Evolutionary conservation across 2,113 vertebrate genomes (phyloP).

Genomic region (Pseudorhombus dupliciocellatus): DNA sequence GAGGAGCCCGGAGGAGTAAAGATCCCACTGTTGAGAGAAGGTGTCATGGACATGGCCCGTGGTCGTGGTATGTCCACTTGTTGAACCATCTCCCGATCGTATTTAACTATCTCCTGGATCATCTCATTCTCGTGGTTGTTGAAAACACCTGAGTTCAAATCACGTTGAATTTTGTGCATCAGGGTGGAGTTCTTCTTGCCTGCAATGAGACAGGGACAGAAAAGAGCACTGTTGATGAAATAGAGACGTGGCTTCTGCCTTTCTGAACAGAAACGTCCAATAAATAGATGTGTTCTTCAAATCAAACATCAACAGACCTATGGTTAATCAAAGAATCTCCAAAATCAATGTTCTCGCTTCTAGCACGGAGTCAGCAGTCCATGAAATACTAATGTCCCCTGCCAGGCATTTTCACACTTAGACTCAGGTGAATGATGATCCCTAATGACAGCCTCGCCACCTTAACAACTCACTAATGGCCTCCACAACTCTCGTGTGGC

Average conservation of each 20-base stretch:
- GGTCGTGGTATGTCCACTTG: constrained; percentile 88
- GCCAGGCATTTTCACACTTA: not conserved
- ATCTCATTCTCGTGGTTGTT: constrained; percentile 99
- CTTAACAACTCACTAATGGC: not conserved
- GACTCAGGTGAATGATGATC: constrained; percentile 3
- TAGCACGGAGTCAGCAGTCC: too few relatives aligned
- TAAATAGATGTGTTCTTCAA: too few relatives aligned
- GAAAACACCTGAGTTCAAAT: constrained; percentile 95
- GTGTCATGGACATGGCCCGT: constrained; percentile 82
- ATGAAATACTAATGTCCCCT: not conserved
- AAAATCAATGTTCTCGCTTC: too few relatives aligned
- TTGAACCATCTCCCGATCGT: constrained; percentile 97
- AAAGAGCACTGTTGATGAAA: constrained; percentile 1
- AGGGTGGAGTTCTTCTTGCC: constrained; percentile 98
- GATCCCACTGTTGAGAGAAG: constrained; percentile 60
- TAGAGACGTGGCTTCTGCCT: not conserved
- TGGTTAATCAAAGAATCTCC: too few relatives aligned
- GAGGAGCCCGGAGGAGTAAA: constrained; percentile 73
- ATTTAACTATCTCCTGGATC: constrained; percentile 99
- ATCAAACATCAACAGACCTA: too few relatives aligned
- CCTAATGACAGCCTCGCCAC: not conserved
- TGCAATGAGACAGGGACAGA: constrained; percentile 56
- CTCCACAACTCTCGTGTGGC: constrained; percentile 5
- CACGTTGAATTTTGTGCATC: constrained; percentile 97
- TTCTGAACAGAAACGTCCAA: not conserved